A percentile compares a stretch with the other conserved stretches of the same genome.
Evolutionary conservation across 1,140 invertebrate species (phyloP).

Genomic region (Adoxophyes honmai): DNA sequence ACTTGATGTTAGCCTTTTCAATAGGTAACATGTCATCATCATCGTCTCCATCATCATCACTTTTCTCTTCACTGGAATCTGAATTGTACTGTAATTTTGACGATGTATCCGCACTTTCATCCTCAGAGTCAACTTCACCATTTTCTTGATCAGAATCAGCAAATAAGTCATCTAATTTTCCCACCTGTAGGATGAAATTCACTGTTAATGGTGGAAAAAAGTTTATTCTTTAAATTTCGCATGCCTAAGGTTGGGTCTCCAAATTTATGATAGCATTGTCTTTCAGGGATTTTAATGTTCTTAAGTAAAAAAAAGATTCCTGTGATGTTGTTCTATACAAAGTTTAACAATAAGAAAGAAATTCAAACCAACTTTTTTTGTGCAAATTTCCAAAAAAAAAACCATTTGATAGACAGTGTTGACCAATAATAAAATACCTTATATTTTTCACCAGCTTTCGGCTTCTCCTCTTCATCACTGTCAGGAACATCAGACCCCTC

Average conservation of each 20-base stretch:
- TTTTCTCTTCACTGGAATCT: constrained; percentile 69
- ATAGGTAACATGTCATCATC: constrained; percentile 88
- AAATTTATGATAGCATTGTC: too few species aligned
- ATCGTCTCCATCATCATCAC: constrained; percentile 64
- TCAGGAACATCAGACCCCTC: constrained; percentile 11
- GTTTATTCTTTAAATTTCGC: too few species aligned
- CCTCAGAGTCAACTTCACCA: constrained; percentile 44
- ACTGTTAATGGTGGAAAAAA: too few species aligned
- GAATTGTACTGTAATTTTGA: constrained; percentile 62
- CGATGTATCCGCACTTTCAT: constrained; percentile 48
- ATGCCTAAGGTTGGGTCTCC: too few species aligned
- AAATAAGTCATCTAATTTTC: constrained; percentile 69
- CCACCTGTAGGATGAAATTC: constrained; percentile 50
- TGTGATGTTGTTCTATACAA: too few species aligned
- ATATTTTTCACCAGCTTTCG: constrained; percentile 51
- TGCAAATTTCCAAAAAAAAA: too few species aligned
- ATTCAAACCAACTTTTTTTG: too few species aligned
- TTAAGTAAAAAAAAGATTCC: too few species aligned
- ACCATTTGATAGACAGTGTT: too few species aligned
- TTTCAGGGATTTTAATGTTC: too few species aligned
- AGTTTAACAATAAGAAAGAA: too few species aligned
- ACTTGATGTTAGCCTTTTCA: constrained; percentile 89
- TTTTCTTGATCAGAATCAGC: constrained; percentile 66
- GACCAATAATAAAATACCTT: constrained; percentile 35
- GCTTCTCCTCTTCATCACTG: not conserved